A percentile compares a stretch with the other conserved stretches of the same genome.
These are phyloP conservation scores for Oceanodroma tethys DNA, from an alignment of 2,113 vertebrate genomes.

Conservation along the genomic window DNA sequence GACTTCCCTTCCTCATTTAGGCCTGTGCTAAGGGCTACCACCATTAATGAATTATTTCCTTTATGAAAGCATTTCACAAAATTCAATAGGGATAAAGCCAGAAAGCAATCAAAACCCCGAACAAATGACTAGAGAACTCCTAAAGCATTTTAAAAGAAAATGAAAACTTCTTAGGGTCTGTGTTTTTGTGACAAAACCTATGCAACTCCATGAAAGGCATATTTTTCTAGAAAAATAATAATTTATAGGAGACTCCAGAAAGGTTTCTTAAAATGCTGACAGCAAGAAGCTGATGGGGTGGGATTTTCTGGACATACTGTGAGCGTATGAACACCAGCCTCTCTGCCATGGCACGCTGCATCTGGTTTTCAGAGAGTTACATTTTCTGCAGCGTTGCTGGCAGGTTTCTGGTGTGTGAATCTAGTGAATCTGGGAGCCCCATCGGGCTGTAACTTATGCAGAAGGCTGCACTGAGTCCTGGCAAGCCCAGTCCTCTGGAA, in stretches of 20 bases:
- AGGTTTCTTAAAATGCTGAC: background rate
- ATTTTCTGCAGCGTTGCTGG: background rate
- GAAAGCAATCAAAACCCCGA: background rate
- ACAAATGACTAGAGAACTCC: background rate
- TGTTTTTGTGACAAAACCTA: background rate
- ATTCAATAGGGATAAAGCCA: background rate
- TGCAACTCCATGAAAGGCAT: background rate
- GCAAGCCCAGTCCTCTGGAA: background rate
- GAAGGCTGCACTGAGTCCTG: background rate
- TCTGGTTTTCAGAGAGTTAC: background rate
- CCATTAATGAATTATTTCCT: slow-evolving; percentile 24
- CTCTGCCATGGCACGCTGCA: background rate
- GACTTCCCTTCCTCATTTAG: background rate
- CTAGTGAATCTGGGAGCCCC: background rate
- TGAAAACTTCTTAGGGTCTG: background rate
- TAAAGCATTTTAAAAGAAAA: background rate
- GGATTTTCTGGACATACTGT: background rate
- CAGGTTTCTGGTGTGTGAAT: background rate
- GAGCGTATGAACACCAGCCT: background rate
- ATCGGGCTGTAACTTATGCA: background rate
- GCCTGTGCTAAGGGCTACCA: background rate
- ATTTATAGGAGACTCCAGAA: background rate
- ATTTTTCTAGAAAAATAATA: background rate
- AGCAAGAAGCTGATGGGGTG: background rate
- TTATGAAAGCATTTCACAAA: background rate